Evolutionary conservation across 2,888 invertebrate genomes (phyloP).

Genomic region (Rhimphoctona megacephalus): DNA sequence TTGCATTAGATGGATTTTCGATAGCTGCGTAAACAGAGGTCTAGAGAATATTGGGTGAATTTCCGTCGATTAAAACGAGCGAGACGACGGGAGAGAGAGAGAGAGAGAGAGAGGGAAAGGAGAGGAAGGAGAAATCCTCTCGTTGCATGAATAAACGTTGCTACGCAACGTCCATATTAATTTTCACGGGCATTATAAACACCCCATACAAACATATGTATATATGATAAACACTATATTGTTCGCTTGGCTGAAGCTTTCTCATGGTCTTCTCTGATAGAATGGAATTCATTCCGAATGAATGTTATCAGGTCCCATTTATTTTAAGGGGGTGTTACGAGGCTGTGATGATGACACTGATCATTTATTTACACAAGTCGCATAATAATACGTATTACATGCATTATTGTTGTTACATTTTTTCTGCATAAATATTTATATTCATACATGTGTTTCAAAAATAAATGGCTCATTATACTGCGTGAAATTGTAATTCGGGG

Average conservation of each 20-base stretch:
- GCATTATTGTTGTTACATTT: slow-evolving; percentile 7
- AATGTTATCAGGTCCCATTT: slow-evolving; percentile 50
- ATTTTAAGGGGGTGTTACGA: slow-evolving; percentile 27
- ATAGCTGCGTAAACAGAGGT: slow-evolving; percentile 42
- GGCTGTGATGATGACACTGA: slow-evolving; percentile 11
- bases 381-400: slow-evolving; percentile 20
- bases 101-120: background rate
- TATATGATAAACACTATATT: background rate
- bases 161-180: slow-evolving; percentile 52
- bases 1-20: slow-evolving; percentile 51
- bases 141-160: slow-evolving; percentile 46
- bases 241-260: slow-evolving; percentile 6
- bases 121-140: background rate
- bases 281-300: slow-evolving; percentile 57
- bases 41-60: slow-evolving; percentile 24
- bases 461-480: background rate
- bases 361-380: slow-evolving; percentile 27
- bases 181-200: slow-evolving; percentile 41
- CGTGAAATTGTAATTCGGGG: background rate
- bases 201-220: slow-evolving; percentile 20
- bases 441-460: background rate
- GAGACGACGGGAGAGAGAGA: background rate
- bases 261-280: slow-evolving; percentile 41
- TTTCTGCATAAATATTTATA: background rate
- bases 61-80: slow-evolving; percentile 42